phyloP scores from a whole-genome alignment of 2,888 invertebrate genomes.

The Caenorhabditis wallacei region DNA sequence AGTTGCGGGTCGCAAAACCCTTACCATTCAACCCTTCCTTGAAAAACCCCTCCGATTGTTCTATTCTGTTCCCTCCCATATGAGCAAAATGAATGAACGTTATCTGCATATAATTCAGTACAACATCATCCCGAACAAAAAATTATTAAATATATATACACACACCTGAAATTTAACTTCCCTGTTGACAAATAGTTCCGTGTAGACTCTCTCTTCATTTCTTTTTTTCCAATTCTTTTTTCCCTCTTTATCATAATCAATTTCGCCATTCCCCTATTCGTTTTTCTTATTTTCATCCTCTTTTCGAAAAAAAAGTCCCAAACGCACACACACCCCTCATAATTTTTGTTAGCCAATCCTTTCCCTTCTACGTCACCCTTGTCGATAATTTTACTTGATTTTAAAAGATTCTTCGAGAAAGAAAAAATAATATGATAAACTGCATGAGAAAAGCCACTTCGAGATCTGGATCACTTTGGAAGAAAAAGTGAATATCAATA shows the following conservation, averaged over 20 bases:
- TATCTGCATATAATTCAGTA: conserved; percentile 68
- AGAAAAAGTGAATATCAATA: conserved; percentile 18
- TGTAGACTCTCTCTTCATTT: conserved; percentile 39
- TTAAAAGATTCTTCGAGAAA: conserved; percentile 11
- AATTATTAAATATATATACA: neutral
- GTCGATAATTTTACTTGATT: conserved; percentile 14
- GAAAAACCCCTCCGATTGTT: too few relatives aligned
- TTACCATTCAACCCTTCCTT: conserved; percentile 21
- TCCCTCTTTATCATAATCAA: conserved; percentile 26
- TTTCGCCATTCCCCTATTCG: neutral
- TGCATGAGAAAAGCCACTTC: conserved; percentile 48
- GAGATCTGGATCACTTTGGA: conserved; percentile 43
- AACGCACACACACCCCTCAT: conserved; percentile 26
- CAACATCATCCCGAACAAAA: conserved; percentile 10
- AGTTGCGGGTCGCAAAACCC: conserved; percentile 65
- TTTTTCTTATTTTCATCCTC: neutral
- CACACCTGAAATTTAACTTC: conserved; percentile 11
- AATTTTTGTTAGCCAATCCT: conserved; percentile 1
- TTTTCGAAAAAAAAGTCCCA: conserved; percentile 14
- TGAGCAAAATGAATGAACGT: conserved; percentile 52
- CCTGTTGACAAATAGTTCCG: conserved; percentile 48
- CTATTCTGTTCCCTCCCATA: conserved; percentile 34
- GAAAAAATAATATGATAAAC: conserved; percentile 29
- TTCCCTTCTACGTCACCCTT: neutral
- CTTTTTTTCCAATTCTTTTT: neutral